These are phyloP conservation scores for Emydoidea blandingii DNA, from an alignment of 2,797 vertebrate genomes.

Conservation along the genomic window DNA sequence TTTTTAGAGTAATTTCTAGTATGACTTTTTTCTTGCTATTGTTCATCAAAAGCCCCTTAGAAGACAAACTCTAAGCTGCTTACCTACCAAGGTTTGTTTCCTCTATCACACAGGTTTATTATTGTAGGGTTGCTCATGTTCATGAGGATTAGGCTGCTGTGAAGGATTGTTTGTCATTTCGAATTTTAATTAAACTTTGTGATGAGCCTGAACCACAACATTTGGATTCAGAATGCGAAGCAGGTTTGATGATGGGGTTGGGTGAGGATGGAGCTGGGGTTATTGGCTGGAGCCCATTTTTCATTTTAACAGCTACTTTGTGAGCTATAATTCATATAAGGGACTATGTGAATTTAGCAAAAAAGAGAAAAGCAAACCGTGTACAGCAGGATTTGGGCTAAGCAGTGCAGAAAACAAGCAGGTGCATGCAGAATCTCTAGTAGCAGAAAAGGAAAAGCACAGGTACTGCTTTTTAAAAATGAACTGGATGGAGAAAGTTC, in stretches of 20 bases:
- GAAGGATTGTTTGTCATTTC: not conserved
- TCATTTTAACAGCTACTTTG: not conserved
- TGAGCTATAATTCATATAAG: not conserved
- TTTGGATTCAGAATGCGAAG: not conserved
- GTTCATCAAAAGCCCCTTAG: not conserved
- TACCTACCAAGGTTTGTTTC: not conserved
- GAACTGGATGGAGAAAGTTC: slow-evolving; percentile 33
- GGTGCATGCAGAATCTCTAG: slow-evolving; percentile 26
- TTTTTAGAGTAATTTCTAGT: not conserved
- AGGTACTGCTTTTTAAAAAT: not conserved
- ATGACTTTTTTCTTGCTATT: not conserved
- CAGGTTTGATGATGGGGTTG: not conserved
- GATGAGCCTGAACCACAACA: not conserved
- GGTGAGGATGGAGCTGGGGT: rapidly evolving
- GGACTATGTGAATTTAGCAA: slow-evolving; percentile 1
- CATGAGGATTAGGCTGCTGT: not conserved
- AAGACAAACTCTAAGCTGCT: not conserved
- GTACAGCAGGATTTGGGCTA: not conserved
- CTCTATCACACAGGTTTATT: rapidly evolving
- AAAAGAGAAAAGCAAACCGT: slow-evolving; percentile 8
- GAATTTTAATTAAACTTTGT: not conserved
- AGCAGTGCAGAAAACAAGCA: not conserved
- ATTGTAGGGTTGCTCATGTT: not conserved
- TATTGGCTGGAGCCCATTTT: not conserved
- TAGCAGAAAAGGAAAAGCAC: slow-evolving; percentile 53